Evolutionary conservation across 2,113 vertebrate species (phyloP), one percentile per base, ranked within the genome.

Genomic region (Lepus timidus): DNA sequence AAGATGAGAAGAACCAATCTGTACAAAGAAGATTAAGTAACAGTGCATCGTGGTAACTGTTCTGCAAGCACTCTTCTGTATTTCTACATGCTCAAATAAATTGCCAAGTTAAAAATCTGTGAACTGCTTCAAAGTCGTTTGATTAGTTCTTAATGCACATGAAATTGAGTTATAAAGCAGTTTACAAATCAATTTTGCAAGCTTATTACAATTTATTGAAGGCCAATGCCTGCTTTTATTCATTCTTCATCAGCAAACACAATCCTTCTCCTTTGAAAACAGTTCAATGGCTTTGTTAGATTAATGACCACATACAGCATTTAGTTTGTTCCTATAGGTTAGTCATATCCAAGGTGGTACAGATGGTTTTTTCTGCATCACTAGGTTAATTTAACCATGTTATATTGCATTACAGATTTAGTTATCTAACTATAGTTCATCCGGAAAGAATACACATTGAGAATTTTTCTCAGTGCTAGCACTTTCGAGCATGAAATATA

Each of bases 361-460:
- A 98, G 98, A 98, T 98, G 98, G 97, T 95, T 92, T 97, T 97
- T 98, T 98, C 97, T 98, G 98, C 98, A 97, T 97, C 98, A 97
- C 93, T 97, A 97, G 80, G 80, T 98, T 98, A 98, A 98, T 97
- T 97, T 96, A 97, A 97, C 94, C 97, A 97, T 62, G 98, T 97
- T 98, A 92, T 96, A 96, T 90, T 97, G 94, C 95, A 98, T 98
- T 98, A 98, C 97, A 98, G 98, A 98, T 98, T 98, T 97, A 98
- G 98, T 92, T 98, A 97, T 98, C 98, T 98, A 96, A 95, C 87
- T 94, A 87, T 87, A 97, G 94, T 96, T 99, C 98, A 98, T 78
- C 97, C 93, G 91, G 98, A 98, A 98, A 97, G 95, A 97, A 97
- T 96, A 96, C 29, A 97, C 88, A 94, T 74, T 86, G 91, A 97